phyloP scores from a whole-genome alignment of 2,797 vertebrate genomes.

The Lutjanus campechanus region DNA sequence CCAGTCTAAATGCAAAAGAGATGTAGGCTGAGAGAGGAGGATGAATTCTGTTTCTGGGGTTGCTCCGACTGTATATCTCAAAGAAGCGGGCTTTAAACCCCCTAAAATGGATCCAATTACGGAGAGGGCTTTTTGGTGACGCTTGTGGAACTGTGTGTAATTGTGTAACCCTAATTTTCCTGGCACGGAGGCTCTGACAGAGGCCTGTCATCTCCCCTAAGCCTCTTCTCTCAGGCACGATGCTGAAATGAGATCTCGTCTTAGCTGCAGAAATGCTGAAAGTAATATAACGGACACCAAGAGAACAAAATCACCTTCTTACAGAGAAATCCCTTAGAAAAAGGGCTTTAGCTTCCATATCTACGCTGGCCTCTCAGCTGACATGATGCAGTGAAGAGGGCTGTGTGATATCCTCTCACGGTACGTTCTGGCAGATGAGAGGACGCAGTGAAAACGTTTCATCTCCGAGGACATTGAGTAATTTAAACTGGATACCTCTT shows the following conservation, averaged over 20 bases:
- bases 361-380: slow-evolving; percentile 65
- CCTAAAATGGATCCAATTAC: slow-evolving; percentile 84
- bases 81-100: slow-evolving; percentile 77
- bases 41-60: slow-evolving; percentile 64
- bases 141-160: slow-evolving; percentile 80
- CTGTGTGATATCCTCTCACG: slow-evolving; percentile 56
- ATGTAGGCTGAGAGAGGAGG: slow-evolving; percentile 47
- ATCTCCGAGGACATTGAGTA: slow-evolving; percentile 24
- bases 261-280: slow-evolving; percentile 76
- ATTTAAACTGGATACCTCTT: slow-evolving; percentile 29
- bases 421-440: slow-evolving; percentile 41
- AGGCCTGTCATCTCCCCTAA: slow-evolving; percentile 81
- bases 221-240: slow-evolving; percentile 78
- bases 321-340: slow-evolving; percentile 70
- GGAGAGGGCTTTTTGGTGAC: slow-evolving; percentile 72
- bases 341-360: slow-evolving; percentile 68
- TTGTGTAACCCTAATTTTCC: slow-evolving; percentile 85
- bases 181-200: slow-evolving; percentile 74
- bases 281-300: slow-evolving; percentile 72
- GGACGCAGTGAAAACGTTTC: slow-evolving; percentile 44
- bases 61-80: slow-evolving; percentile 66
- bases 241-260: slow-evolving; percentile 82
- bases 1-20: slow-evolving; percentile 72
- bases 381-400: slow-evolving; percentile 64
- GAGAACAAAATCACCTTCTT: slow-evolving; percentile 77